Evolutionary conservation across 1,140 invertebrate species (phyloP), one percentile per base, ranked within the genome.

Genomic region (Danaus melanippus): DNA sequence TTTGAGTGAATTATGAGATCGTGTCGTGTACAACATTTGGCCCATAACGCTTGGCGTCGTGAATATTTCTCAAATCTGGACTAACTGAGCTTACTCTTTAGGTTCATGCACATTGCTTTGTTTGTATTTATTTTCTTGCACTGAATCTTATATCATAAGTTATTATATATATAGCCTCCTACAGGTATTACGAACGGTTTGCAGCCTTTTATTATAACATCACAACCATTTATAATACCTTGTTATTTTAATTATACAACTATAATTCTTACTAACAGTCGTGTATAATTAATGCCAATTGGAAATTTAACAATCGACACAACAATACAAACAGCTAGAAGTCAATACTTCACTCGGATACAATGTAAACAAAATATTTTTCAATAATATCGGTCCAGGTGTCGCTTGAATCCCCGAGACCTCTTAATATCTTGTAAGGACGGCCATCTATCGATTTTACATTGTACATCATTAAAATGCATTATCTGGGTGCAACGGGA

Each of bases 31-130:
- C 50, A 63, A 81, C 67, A 83, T 86, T 82, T 86, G 83, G 79
- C 79, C 79, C 74, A 66, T 82, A 79, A 80, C 70, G 84, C 82
- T 86, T 86, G 76, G 78, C 80, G 67, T 77, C 74, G 72, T 76
- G 60, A 75, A 85, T 64, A 86, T 86, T 86, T 86, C 84, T 86
- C 84, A 86, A 86, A 86, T 86, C 84, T 86, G 84, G 84, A 85
- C 84, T 85, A 84, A 86, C 81, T 82, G 68, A 68, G 69, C 76
- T 81, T 79, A 32, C 4, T 69, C 61, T 71, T 71, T 69, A 70
- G 70, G 69, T 77, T 74, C 21, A 32, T 32, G 21, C 21, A 32
- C 21, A 32, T 32, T 63, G 66, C 70, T 74, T 76, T 67, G 49
- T 67, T 32, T 32, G 21, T 32, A 32, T 32, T 32, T 32, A 32